These are phyloP conservation scores for Drosophila lowei DNA, from an alignment of 1,140 invertebrate species.

Conservation along the genomic window DNA sequence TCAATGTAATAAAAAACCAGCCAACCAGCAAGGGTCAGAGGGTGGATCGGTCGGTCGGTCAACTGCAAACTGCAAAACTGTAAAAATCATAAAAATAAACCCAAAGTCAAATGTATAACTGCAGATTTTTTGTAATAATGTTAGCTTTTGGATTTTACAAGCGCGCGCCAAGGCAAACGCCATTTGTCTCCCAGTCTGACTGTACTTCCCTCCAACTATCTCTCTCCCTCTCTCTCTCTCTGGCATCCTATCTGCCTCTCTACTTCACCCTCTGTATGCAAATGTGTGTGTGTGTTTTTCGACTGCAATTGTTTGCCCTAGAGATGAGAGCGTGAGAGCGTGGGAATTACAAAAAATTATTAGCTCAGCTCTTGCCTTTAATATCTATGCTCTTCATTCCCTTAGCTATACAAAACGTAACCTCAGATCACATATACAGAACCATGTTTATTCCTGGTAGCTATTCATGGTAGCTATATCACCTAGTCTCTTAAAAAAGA, in stretches of 20 bases:
- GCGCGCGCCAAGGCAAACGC: conserved; percentile 50
- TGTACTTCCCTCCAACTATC: conserved; percentile 7
- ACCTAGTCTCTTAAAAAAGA: no score
- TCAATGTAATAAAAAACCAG: conserved; percentile 36
- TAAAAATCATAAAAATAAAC: conserved; percentile 58
- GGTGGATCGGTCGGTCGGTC: conserved; percentile 23
- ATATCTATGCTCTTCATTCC: no score
- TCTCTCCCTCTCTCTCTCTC: background rate
- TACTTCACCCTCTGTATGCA: conserved; percentile 2
- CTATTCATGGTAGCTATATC: no score
- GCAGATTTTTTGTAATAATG: conserved; percentile 72
- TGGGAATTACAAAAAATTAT: background rate
- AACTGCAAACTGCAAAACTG: conserved; percentile 26
- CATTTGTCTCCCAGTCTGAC: conserved; percentile 46
- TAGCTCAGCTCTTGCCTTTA: no score
- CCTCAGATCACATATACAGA: no score
- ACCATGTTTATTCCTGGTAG: no score
- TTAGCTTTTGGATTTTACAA: conserved; percentile 69
- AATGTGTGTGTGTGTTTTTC: conserved; percentile 6
- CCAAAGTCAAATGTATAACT: conserved; percentile 68
- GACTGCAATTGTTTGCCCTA: conserved; percentile 23
- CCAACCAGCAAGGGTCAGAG: conserved; percentile 19
- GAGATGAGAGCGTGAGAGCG: conserved; percentile 34
- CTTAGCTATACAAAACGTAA: no score
- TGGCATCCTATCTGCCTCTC: no score